Percentiles rank a stretch among this genome's conserved stretches.
Evolutionary conservation across 2,797 vertebrate species (phyloP).

Genomic region (Macropodus opercularis): DNA sequence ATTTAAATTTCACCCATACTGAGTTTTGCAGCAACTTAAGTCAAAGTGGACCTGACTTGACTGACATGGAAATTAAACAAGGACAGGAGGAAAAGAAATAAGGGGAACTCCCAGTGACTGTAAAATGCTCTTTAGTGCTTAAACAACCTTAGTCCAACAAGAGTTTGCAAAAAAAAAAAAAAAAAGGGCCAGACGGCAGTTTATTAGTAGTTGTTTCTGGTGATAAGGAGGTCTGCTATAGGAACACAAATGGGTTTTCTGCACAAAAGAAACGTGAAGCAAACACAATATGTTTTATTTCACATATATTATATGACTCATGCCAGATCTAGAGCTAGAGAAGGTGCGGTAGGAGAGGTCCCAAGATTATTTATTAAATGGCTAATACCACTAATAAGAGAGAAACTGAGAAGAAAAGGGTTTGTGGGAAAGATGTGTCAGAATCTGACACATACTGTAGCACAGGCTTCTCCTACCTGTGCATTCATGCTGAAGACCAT

Average conservation of each 20-base stretch:
- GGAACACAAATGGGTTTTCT: too few relatives aligned
- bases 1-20: conserved; percentile 46
- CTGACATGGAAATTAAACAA: conserved; percentile 14
- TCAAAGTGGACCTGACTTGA: conserved; percentile 8
- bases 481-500: conserved; percentile 93
- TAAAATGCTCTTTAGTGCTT: neutral
- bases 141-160: neutral
- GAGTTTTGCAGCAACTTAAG: conserved; percentile 17
- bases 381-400: neutral
- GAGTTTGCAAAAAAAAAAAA: neutral
- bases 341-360: too few relatives aligned
- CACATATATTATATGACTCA: too few relatives aligned
- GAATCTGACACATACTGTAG: neutral
- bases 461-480: conserved; percentile 80
- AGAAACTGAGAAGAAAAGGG: neutral
- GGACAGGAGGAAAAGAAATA: neutral
- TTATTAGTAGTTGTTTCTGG: neutral
- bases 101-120: neutral
- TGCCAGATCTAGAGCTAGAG: too few relatives aligned
- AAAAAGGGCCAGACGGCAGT: neutral
- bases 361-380: neutral
- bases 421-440: too few relatives aligned
- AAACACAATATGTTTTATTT: neutral
- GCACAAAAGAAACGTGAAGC: too few relatives aligned
- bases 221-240: too few relatives aligned